phyloP scores from a whole-genome alignment of 1,140 invertebrate species.

The Leptinotarsa defecta region DNA sequence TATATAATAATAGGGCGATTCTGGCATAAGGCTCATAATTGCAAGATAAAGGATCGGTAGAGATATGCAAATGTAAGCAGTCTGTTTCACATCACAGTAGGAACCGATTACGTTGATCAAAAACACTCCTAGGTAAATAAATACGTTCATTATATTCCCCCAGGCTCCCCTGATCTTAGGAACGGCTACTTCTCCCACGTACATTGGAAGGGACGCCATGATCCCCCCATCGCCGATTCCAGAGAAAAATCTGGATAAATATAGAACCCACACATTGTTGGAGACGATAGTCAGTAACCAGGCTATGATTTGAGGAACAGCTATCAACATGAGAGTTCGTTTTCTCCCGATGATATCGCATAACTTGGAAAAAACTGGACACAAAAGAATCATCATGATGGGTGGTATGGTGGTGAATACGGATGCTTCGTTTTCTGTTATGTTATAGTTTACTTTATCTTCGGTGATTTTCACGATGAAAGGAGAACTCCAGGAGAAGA shows the following conservation, averaged over 20 bases:
- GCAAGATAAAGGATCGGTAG: background rate
- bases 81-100: constrained; percentile 30
- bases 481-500: constrained; percentile 31
- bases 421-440: constrained; percentile 30
- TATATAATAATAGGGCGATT: constrained; percentile 51
- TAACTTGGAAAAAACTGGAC: constrained; percentile 33
- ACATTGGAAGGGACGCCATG: constrained; percentile 59
- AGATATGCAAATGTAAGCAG: constrained; percentile 28
- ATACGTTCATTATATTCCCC: constrained; percentile 58
- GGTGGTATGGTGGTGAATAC: constrained; percentile 23
- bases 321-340: constrained; percentile 30
- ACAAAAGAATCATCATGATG: constrained; percentile 22
- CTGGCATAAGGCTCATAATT: constrained; percentile 43
- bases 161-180: constrained; percentile 66
- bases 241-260: constrained; percentile 39
- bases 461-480: constrained; percentile 29
- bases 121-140: constrained; percentile 59
- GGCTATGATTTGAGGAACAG: constrained; percentile 29
- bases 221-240: constrained; percentile 47
- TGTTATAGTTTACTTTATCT: constrained; percentile 34
- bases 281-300: constrained; percentile 24
- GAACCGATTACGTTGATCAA: constrained; percentile 56
- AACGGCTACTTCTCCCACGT: constrained; percentile 68
- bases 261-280: constrained; percentile 36
- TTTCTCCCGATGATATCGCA: constrained; percentile 41